Percentiles rank a stretch among this genome's conserved stretches.
Conservation (phyloP, 1,140 invertebrate species). For the Temnothorax longispinosus region DNA sequence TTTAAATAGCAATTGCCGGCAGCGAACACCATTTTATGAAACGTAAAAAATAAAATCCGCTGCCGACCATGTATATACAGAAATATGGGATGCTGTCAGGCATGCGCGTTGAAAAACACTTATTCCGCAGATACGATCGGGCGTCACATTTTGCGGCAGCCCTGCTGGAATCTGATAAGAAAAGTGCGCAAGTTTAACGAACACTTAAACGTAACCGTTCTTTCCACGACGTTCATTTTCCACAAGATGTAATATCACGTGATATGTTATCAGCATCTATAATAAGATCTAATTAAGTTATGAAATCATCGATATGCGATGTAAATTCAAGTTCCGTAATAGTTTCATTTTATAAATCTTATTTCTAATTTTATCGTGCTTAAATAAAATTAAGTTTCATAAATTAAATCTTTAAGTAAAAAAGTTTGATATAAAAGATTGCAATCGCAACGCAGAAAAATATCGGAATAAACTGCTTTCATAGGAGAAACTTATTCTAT, state of each 20-base stretch:
- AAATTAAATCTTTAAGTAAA: background rate
- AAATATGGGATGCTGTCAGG: conserved; percentile 31
- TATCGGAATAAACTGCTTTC: background rate
- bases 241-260: background rate
- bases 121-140: conserved; percentile 33
- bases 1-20: conserved; percentile 65
- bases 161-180: conserved; percentile 38
- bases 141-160: conserved; percentile 50
- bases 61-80: conserved; percentile 5
- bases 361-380: background rate
- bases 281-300: background rate
- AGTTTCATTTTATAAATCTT: background rate
- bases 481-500: background rate
- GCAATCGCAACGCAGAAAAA: background rate
- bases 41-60: conserved; percentile 53
- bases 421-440: background rate
- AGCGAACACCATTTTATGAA: conserved; percentile 35
- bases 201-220: conserved; percentile 39
- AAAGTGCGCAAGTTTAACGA: conserved; percentile 48
- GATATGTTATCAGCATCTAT: background rate
- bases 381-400: background rate
- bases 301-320: background rate
- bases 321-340: background rate
- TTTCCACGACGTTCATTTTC: background rate
- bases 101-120: conserved; percentile 41